A percentile compares a stretch with the other conserved stretches of the same genome.
Evolutionary conservation across 2,888 invertebrate species (phyloP).

Genomic region (Aricia artaxerxes): DNA sequence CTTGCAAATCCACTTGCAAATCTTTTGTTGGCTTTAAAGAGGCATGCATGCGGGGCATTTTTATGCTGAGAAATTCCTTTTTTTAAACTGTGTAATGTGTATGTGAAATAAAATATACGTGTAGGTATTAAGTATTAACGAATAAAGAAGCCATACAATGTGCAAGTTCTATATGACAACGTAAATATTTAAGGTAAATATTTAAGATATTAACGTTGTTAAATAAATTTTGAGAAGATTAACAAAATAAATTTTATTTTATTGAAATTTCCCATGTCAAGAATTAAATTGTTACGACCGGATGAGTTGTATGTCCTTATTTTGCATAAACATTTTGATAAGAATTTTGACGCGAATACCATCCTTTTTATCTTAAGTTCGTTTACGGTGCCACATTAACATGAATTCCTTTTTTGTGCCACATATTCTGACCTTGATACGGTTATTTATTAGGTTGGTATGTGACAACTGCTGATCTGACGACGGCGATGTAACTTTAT

Average conservation of each 20-base stretch:
- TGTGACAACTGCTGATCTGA: neutral
- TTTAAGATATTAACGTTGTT: no score
- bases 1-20: slow-evolving; percentile 10
- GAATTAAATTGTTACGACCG: neutral
- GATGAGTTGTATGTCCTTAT: neutral
- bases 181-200: no score
- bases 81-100: neutral
- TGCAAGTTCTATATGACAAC: no score
- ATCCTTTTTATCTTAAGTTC: neutral
- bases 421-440: slow-evolving; percentile 9
- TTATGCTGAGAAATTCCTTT: neutral
- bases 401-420: slow-evolving; percentile 1
- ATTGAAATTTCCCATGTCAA: neutral
- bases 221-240: no score
- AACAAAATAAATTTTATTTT: no score
- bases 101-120: neutral
- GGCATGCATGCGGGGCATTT: neutral
- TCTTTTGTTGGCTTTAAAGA: neutral
- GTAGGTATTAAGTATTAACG: neutral
- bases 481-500: neutral
- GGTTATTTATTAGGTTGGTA: neutral
- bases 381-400: slow-evolving; percentile 5
- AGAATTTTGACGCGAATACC: neutral
- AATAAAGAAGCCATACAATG: no score
- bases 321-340: neutral